Evolutionary conservation across 2,797 vertebrate species (phyloP).

Genomic region (Orientallactaga sibirica): DNA sequence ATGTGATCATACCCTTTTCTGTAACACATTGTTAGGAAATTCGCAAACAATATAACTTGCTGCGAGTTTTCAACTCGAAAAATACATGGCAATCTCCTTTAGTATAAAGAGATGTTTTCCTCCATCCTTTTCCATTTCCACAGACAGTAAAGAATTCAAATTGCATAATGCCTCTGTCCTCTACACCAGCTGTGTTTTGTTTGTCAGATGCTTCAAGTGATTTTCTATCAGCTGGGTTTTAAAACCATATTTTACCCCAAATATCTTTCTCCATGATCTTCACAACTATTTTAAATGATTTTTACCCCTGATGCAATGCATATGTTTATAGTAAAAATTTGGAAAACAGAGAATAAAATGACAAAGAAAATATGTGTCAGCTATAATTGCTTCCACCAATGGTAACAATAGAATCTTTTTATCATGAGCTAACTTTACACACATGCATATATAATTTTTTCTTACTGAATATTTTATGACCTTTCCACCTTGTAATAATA

Average conservation of each 20-base stretch:
- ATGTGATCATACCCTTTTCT: background rate
- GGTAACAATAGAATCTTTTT: background rate
- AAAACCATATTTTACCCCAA: constrained; percentile 72
- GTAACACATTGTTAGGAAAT: background rate
- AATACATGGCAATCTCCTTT: constrained; percentile 65
- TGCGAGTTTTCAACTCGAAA: constrained; percentile 48
- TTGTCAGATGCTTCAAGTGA: constrained; percentile 72
- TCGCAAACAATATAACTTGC: background rate
- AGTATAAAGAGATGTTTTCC: constrained; percentile 70
- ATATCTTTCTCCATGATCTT: constrained; percentile 80
- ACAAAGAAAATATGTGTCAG: constrained; percentile 65
- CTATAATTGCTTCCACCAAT: background rate
- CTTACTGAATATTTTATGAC: background rate
- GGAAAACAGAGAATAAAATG: constrained; percentile 72
- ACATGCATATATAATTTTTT: no score
- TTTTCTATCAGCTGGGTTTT: constrained; percentile 82
- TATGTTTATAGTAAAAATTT: constrained; percentile 76
- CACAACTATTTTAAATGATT: constrained; percentile 77
- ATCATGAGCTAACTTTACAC: background rate
- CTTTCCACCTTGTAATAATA: background rate
- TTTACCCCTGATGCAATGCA: constrained; percentile 65
- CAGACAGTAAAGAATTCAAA: constrained; percentile 74
- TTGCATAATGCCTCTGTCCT: constrained; percentile 70
- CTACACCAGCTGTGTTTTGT: constrained; percentile 78
- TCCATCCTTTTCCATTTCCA: constrained; percentile 69